A percentile compares a stretch with the other conserved stretches of the same genome.
These are phyloP conservation scores for Leptopilina boulardi DNA, from an alignment of 1,140 invertebrate genomes.

Conservation along the genomic window DNA sequence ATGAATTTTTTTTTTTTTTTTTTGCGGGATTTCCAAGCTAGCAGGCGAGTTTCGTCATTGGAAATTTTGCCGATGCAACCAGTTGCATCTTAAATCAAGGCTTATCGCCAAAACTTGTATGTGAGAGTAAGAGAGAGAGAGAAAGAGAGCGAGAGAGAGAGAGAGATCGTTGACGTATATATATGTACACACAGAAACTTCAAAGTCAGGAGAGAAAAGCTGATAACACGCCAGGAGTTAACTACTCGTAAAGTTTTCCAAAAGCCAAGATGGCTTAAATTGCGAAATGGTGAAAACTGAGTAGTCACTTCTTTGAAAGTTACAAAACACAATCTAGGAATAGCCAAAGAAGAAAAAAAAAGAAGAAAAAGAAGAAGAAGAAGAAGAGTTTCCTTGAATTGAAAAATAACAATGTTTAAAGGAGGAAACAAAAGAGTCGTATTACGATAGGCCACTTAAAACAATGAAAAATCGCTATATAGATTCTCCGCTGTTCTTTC, in stretches of 20 bases:
- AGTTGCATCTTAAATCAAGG: constrained; percentile 32
- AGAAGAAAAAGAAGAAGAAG: too few species aligned
- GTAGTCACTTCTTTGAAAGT: neutral
- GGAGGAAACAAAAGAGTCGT: neutral
- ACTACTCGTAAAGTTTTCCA: constrained; percentile 5
- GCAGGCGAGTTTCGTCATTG: neutral
- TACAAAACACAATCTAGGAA: neutral
- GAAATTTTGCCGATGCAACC: constrained; percentile 5
- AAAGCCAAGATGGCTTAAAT: constrained; percentile 10
- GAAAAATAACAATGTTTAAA: neutral
- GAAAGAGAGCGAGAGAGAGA: neutral
- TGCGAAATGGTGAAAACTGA: neutral
- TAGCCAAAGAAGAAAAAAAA: too few species aligned
- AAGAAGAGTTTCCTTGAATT: neutral
- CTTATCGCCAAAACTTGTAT: constrained; percentile 17
- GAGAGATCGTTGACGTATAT: neutral
- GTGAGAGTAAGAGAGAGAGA: neutral
- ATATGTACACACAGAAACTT: constrained; percentile 7
- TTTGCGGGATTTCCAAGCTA: too few species aligned
- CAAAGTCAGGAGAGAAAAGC: constrained; percentile 37
- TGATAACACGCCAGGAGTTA: constrained; percentile 38
- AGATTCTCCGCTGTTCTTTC: neutral
- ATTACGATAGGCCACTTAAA: neutral
- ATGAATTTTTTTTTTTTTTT: neutral
- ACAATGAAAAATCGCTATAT: neutral